phyloP scores from a whole-genome alignment of 2,113 vertebrate genomes.

The Bombycilla garrulus region DNA sequence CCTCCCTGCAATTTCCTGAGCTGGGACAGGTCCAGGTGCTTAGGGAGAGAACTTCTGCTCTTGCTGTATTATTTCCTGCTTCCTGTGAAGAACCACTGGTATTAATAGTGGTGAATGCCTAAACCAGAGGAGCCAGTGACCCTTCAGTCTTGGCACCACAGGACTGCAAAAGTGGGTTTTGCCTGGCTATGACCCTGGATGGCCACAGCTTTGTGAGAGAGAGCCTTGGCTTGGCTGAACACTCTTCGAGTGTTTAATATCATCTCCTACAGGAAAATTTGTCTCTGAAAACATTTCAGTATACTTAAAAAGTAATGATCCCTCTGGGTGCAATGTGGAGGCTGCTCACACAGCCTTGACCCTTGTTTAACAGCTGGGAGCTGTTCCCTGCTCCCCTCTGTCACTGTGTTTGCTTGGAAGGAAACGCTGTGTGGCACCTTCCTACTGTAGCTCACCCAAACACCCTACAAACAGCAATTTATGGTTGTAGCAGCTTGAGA shows the following conservation, averaged over 20 bases:
- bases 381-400: background rate
- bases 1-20: background rate
- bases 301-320: background rate
- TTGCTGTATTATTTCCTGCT: background rate
- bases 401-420: background rate
- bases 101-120: background rate
- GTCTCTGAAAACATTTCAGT: background rate
- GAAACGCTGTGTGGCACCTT: background rate
- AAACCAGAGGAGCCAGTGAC: background rate
- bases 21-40: background rate
- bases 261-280: background rate
- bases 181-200: background rate
- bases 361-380: background rate
- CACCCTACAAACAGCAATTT: background rate
- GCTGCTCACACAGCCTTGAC: background rate
- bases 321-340: background rate
- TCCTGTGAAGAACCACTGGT: accelerated
- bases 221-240: background rate
- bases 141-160: background rate
- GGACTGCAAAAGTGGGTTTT: background rate
- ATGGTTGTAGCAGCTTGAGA: background rate
- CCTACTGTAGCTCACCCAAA: background rate
- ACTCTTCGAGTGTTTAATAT: background rate
- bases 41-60: background rate
- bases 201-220: background rate